Evolutionary conservation across 2,113 vertebrate species (phyloP), one percentile per base, ranked within the genome.

Genomic region (Urocolius indicus): DNA sequence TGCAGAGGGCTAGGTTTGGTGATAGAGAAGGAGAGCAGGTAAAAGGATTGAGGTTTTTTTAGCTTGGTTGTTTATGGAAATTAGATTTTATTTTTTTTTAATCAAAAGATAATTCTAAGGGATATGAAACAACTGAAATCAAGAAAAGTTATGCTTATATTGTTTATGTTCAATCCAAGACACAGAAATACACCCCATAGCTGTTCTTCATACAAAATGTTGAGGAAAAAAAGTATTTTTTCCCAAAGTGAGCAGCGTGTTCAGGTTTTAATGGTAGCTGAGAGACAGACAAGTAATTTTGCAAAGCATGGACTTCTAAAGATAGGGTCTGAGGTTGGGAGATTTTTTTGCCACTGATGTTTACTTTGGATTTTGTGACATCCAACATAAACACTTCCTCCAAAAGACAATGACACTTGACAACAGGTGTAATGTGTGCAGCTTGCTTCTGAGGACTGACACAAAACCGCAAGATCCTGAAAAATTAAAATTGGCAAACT

Each of bases 401-500:
- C 16, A 49, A 30, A 77, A 36, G 72, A 41, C 12, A 41, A 10
- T 41, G 38, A 74, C 19, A 54, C 21, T 55, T 84, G 58, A 48
- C 66, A 69, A 45, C 66, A 88, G 54, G 34, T 48, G 36, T 74
- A 69, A 76, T 82, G 63, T 11, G 5, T 69, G 41, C 22, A 72
- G 63, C 41, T 91, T 84, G 67, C 72, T 92, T 84, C 76, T 71
- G 26, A 92, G 79, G 61, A 66, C 66, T 63, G 46, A 73, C 83
- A 62, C 32, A 92, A 87, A 95, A 87, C 67, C 58, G 94, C 68
- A 90, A 69, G 26, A 62, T 74, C 59, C 61, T 85, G 83, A 96
- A 93, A 84, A 86, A 73, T 80, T 62, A 85, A 46, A 63, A 49
- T 65, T 84, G 67, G 83, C 59, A 75, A 23, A 52, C 55, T 85